Evolutionary conservation across 37 sponge, comb jelly and placozoan genomes (phyloP), one percentile per base, ranked within the genome.

Genomic region (Chondrilla cf. caribensis): DNA sequence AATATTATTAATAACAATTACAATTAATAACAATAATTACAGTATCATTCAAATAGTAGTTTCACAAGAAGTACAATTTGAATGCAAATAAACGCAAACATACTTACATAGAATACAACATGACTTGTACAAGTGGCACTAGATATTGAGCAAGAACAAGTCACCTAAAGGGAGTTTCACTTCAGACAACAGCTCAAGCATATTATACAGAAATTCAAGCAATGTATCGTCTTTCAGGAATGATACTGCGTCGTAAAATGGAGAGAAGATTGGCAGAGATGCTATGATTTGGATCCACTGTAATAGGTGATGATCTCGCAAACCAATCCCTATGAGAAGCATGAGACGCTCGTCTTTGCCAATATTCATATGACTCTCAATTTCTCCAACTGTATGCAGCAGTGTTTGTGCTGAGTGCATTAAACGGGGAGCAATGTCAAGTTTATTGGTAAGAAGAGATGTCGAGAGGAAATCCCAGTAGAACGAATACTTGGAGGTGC

Each of bases 191-290:
- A 2, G 29, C 8, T 73, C 38, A 37, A 93, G 79, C 22, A 85
- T 85, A 28, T 80, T 80, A 0, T 78, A 7, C 11, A 90, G 76
- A 42, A 64, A 82, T 8, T 84, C 77, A 3, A 84, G 38, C 71
- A 93, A 80, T 42, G 84, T 91, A 42, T 75, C 80, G 25, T 89
- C 88, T 5, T 85, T 79, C 1, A 93, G 71, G 35, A 93, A 90
- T 0, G 94, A 84, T 1, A 25, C 43, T 2, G 71, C 38, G 25
- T 96, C 91, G 83, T 96, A 96, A 66, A 83, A 60, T 17, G 70
- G 9, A 33, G 65, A 22, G n/a, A 82, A 37, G 21, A 79, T 70
- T 1, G 91, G 85, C 29, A 60, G 72, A 24, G 58, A 55, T 7
- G 84, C 73, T 31, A 96, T 29, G 47, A 90, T 47, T 9, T 54